phyloP scores from a whole-genome alignment of 92 coral and sea anemone genomes.

The Blastomussa wellsi region DNA sequence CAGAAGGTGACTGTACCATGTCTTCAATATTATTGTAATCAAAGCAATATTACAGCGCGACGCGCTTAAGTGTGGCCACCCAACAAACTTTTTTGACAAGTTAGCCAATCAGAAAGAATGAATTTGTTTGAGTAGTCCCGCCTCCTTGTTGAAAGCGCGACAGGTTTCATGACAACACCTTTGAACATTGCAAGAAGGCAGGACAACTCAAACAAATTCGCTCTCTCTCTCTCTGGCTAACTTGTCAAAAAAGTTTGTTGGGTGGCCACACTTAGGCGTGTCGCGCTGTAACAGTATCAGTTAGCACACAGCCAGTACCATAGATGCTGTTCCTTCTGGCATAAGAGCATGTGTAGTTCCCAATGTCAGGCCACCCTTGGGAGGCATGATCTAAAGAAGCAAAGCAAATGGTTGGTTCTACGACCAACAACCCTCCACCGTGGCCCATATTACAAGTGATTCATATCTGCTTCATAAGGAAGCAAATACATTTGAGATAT shows the following conservation, averaged over 20 bases:
- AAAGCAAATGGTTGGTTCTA: slow-evolving; percentile 41
- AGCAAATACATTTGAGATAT: slow-evolving; percentile 8
- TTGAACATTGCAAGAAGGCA: too few species aligned
- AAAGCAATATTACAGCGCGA: background rate
- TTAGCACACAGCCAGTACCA: slow-evolving; percentile 28
- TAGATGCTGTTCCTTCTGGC: slow-evolving; percentile 20
- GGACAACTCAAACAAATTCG: too few species aligned
- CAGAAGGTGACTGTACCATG: background rate
- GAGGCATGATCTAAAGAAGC: slow-evolving; percentile 46
- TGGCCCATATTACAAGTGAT: background rate
- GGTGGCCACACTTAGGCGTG: too few species aligned
- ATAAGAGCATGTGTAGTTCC: slow-evolving; percentile 27
- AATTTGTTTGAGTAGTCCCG: too few species aligned
- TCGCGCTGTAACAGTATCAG: too few species aligned
- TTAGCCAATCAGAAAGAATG: too few species aligned
- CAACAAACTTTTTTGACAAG: too few species aligned
- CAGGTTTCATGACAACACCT: too few species aligned
- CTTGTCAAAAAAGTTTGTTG: too few species aligned
- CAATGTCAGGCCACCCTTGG: slow-evolving; percentile 47
- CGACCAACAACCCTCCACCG: slow-evolving; percentile 8
- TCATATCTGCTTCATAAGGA: background rate
- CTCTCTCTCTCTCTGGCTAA: too few species aligned
- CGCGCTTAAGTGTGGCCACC: too few species aligned
- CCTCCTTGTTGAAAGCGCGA: too few species aligned
- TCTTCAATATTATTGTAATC: background rate